Conservation (phyloP, 1,140 invertebrate species). For the Thrips palmi region DNA sequence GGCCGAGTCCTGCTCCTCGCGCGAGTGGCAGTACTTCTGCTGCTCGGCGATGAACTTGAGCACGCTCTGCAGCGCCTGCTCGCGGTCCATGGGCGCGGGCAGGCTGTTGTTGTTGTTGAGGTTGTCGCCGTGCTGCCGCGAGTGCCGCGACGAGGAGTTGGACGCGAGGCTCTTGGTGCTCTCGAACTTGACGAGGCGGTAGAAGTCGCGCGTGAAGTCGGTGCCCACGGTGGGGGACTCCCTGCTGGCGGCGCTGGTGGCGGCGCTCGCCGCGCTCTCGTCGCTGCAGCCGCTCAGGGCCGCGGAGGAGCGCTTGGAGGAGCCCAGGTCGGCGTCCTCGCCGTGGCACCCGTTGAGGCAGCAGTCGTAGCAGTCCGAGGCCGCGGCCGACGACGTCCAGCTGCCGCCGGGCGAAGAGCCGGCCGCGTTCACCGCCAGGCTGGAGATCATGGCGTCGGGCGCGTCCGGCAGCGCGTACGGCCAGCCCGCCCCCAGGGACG, state of each 20-base stretch:
- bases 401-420: slow-evolving; percentile 39
- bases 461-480: slow-evolving; percentile 12
- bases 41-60: slow-evolving; percentile 56
- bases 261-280: slow-evolving; percentile 20
- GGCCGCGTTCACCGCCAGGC: slow-evolving; percentile 14
- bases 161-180: slow-evolving; percentile 61
- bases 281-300: too few species aligned
- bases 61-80: slow-evolving; percentile 50
- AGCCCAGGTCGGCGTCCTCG: slow-evolving; percentile 22
- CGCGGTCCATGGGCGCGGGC: slow-evolving; percentile 31
- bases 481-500: slow-evolving; percentile 1
- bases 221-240: slow-evolving; percentile 47
- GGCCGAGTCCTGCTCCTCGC: slow-evolving; percentile 32
- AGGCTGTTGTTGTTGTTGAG: not conserved
- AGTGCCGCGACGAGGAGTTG: slow-evolving; percentile 33
- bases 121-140: not conserved
- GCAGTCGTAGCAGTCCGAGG: slow-evolving; percentile 1
- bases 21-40: slow-evolving; percentile 42
- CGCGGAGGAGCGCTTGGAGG: too few species aligned
- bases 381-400: too few species aligned
- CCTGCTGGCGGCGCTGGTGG: slow-evolving; percentile 39
- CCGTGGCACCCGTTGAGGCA: slow-evolving; percentile 16
- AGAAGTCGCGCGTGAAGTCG: slow-evolving; percentile 60
- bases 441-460: slow-evolving; percentile 6
- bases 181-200: slow-evolving; percentile 56